These are phyloP conservation scores for Liodrosophila aerea DNA, from an alignment of 2,888 invertebrate genomes.

Conservation along the genomic window DNA sequence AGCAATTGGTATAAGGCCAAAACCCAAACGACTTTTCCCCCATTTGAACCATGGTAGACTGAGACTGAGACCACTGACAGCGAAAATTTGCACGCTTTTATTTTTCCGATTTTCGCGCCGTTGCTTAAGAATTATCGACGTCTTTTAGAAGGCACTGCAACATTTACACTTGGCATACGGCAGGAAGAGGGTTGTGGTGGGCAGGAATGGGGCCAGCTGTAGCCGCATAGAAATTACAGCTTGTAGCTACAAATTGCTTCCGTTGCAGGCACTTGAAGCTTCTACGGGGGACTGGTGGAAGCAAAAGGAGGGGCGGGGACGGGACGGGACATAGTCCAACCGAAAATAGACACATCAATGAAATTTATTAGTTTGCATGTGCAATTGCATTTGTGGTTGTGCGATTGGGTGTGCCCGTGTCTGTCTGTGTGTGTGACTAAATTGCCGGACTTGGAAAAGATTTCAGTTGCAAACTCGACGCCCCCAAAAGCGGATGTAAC, in stretches of 20 bases:
- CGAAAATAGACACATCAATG: conserved; percentile 81
- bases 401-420: conserved; percentile 33
- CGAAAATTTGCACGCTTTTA: conserved; percentile 71
- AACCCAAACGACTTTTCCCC: neutral
- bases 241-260: conserved; percentile 80
- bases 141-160: conserved; percentile 46
- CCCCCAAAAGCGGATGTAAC: conserved; percentile 57
- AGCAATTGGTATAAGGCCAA: conserved; percentile 64
- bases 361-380: conserved; percentile 80
- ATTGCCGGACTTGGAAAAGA: conserved; percentile 62
- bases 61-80: conserved; percentile 54
- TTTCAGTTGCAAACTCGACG: conserved; percentile 43
- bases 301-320: neutral
- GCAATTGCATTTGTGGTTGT: conserved; percentile 62
- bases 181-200: neutral
- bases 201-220: conserved; percentile 2
- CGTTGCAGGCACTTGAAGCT: conserved; percentile 69
- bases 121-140: conserved; percentile 72
- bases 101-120: conserved; percentile 69
- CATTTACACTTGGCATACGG: neutral
- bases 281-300: conserved; percentile 10
- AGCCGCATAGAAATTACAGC: conserved; percentile 69
- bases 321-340: conserved; percentile 18
- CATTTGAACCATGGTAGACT: conserved; percentile 3
- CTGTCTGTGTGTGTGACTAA: conserved; percentile 42